Evolutionary conservation across 2,888 invertebrate genomes (phyloP), one percentile per base, ranked within the genome.

Genomic region (Caenorhabditis uteleia): DNA sequence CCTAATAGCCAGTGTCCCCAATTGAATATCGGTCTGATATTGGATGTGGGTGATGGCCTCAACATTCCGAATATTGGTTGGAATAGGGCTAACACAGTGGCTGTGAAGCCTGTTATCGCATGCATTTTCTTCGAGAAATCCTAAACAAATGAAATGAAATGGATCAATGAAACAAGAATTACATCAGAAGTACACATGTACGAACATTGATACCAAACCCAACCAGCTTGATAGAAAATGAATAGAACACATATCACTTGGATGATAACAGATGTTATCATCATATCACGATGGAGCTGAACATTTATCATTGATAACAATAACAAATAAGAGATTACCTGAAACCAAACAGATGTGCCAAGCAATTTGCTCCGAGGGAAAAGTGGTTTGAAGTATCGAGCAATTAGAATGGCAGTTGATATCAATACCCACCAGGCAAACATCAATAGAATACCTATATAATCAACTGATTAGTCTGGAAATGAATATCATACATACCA

Each of bases 201-300:
- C 12, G 71, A 71, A 42, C 75, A 76, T 53, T 76, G 69, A 49
- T 69, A 76, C 75, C 75, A 76, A 21, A 69, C 66, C 75, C 75
- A 76, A 31, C 70, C 68, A 18, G 74, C 70, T 42, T 76, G 76
- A 45, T 70, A 72, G 53, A 74, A 76, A 29, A 76, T 74, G 31
- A 68, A 58, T 10, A 76, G 16, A 16, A 76, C 70, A 12, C 68
- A 68, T 8, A 73, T 36, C 1, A 76, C 43, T 65, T 76, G 70
- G n/a, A 76, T 51, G 12, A 69, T 33, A 6, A 73, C 54, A 3
- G 72, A 67, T 12, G 65, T 31, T 14, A 76, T 56, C 59, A 61
- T 68, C 55, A 76, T 50, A 39, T 71, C 73, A 14, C 76, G 67
- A 36, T 76, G 76, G 12, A 75, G 61, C 67, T 74, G 66, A 38